phyloP scores from a whole-genome alignment of 2,888 invertebrate genomes.

The Cenopis cana region DNA sequence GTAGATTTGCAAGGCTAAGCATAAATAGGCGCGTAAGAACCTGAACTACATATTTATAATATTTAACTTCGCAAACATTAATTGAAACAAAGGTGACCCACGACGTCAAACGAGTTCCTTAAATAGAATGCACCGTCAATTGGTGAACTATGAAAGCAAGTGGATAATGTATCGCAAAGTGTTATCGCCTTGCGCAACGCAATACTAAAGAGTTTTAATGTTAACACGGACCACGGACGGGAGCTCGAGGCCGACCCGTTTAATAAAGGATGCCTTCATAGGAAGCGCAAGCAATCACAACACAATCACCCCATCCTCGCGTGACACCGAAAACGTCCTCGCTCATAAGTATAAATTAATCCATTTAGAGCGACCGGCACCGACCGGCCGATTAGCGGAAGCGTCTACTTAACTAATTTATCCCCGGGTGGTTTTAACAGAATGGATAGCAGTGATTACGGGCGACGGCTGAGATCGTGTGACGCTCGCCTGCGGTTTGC shows the following conservation, averaged over 20 bases:
- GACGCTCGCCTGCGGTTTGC: conserved; percentile 57
- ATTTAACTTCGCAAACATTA: conserved; percentile 15
- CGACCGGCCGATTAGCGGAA: conserved; percentile 85
- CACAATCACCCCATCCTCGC: conserved; percentile 84
- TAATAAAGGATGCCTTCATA: conserved; percentile 79
- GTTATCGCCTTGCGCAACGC: conserved; percentile 45
- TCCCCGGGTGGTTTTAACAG: conserved; percentile 85
- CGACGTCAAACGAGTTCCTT: conserved; percentile 14
- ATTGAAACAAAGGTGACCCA: conserved; percentile 37
- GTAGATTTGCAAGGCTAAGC: not conserved
- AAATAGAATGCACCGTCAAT: conserved; percentile 40
- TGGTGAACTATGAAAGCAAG: conserved; percentile 43
- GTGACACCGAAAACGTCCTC: conserved; percentile 85
- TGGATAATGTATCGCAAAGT: conserved; percentile 45
- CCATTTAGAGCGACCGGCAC: conserved; percentile 83
- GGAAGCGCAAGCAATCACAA: conserved; percentile 83
- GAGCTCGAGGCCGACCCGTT: conserved; percentile 59
- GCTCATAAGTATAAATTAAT: conserved; percentile 86
- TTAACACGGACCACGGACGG: conserved; percentile 46
- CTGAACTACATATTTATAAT: not conserved
- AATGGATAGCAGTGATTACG: conserved; percentile 86
- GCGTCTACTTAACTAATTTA: conserved; percentile 86
- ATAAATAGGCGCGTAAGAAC: no score
- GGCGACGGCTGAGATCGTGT: conserved; percentile 70
- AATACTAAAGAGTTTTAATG: conserved; percentile 46